Conservation (phyloP, 2,113 vertebrate genomes). For the Dicentrarchus labrax region DNA sequence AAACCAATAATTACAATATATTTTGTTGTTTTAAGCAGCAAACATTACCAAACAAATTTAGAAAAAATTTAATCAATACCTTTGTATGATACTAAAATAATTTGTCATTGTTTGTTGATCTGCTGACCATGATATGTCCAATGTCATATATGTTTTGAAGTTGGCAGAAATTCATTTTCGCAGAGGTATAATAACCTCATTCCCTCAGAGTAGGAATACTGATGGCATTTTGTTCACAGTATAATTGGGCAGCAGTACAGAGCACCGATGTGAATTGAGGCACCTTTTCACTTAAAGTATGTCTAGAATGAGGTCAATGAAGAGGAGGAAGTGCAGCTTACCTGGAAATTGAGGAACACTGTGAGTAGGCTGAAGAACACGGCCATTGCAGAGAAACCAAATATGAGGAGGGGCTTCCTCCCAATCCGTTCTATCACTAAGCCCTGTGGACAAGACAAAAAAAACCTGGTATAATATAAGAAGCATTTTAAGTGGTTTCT, state of each 20-base stretch:
- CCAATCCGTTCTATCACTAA: conserved; percentile 92
- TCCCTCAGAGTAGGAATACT: neutral
- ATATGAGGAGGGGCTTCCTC: conserved; percentile 91
- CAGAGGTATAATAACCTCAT: neutral
- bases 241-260: neutral
- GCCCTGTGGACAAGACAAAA: conserved; percentile 81
- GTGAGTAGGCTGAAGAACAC: conserved; percentile 92
- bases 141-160: neutral
- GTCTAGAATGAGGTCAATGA: conserved; percentile 17
- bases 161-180: neutral
- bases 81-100: no score
- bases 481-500: neutral
- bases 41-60: neutral
- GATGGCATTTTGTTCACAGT: neutral
- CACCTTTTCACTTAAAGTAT: neutral
- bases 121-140: no score
- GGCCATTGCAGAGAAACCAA: conserved; percentile 92
- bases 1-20: neutral
- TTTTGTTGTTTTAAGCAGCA: neutral
- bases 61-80: neutral
- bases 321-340: conserved; percentile 59
- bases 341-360: conserved; percentile 91
- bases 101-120: no score
- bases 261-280: neutral
- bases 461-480: neutral